A percentile compares a stretch with the other conserved stretches of the same genome.
phyloP scores from a whole-genome alignment of 2,888 invertebrate species.

The Pseudanteris insignis region DNA sequence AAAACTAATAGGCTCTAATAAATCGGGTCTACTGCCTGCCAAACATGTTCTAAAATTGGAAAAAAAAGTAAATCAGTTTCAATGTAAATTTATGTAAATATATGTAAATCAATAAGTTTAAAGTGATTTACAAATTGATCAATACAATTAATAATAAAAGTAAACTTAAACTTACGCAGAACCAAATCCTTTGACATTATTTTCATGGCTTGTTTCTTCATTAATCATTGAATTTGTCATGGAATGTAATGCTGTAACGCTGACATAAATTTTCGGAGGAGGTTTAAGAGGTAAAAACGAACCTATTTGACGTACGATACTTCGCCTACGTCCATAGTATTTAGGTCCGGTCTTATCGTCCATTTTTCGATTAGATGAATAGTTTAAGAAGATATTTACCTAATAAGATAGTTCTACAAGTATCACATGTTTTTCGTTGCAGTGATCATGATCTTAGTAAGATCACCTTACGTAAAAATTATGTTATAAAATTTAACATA shows the following conservation, averaged over 20 bases:
- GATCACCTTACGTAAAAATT: no score
- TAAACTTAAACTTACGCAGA: conserved; percentile 36
- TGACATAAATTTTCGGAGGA: conserved; percentile 64
- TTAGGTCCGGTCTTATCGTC: conserved; percentile 47
- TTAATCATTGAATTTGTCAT: conserved; percentile 65
- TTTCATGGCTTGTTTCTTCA: conserved; percentile 56
- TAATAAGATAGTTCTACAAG: no score
- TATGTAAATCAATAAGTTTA: no score
- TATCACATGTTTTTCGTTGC: no score
- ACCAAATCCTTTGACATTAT: conserved; percentile 52
- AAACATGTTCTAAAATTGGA: conserved; percentile 53
- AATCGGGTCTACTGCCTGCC: conserved; percentile 61
- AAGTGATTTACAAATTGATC: no score
- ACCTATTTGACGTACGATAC: conserved; percentile 62
- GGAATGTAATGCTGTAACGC: conserved; percentile 64
- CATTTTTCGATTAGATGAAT: conserved; percentile 9
- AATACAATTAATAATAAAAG: no score
- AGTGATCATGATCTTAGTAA: no score
- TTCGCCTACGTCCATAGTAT: conserved; percentile 62
- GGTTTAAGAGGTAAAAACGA: conserved; percentile 63
- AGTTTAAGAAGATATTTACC: no score
- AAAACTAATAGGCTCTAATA: conserved; percentile 64
- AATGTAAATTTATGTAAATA: background rate
- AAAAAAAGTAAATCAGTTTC: background rate
- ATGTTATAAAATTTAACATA: no score